Evolutionary conservation across 1,140 invertebrate species (phyloP).

Genomic region (Saccostrea glomerata): DNA sequence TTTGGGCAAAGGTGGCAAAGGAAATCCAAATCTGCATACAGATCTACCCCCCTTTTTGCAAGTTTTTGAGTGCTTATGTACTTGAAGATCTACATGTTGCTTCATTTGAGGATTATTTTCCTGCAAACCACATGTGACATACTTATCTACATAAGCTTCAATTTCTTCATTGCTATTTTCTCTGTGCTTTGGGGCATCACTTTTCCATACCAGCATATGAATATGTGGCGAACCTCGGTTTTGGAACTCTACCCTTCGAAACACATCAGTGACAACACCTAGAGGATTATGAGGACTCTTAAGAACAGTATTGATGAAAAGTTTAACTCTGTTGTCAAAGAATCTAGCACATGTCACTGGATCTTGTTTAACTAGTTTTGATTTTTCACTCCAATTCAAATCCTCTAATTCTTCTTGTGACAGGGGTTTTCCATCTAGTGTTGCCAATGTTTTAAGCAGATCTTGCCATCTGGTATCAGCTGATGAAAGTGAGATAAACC

Average conservation of each 20-base stretch:
- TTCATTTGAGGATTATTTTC: constrained; percentile 44
- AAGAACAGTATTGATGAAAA: constrained; percentile 50
- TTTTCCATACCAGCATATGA: constrained; percentile 53
- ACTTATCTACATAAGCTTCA: constrained; percentile 45
- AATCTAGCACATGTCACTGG: constrained; percentile 60
- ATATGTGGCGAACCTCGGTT: constrained; percentile 54
- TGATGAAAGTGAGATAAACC: constrained; percentile 55
- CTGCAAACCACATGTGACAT: constrained; percentile 51
- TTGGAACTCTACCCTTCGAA: constrained; percentile 52
- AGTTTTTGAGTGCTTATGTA: constrained; percentile 60
- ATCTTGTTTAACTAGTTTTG: constrained; percentile 49
- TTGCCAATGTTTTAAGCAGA: constrained; percentile 50
- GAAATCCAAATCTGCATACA: constrained; percentile 61
- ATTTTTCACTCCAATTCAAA: constrained; percentile 52
- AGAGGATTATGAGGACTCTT: constrained; percentile 46
- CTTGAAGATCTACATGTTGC: constrained; percentile 55
- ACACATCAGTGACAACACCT: constrained; percentile 52
- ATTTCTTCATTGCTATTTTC: constrained; percentile 39
- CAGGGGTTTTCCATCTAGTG: constrained; percentile 34
- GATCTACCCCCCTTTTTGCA: constrained; percentile 57
- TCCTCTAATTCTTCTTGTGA: constrained; percentile 47
- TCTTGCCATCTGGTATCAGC: constrained; percentile 59
- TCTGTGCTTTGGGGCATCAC: constrained; percentile 44
- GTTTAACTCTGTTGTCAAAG: constrained; percentile 54
- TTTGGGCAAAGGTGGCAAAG: constrained; percentile 56